Evolutionary conservation across 2,888 invertebrate genomes (phyloP).

Genomic region (Ormyrus labotus): DNA sequence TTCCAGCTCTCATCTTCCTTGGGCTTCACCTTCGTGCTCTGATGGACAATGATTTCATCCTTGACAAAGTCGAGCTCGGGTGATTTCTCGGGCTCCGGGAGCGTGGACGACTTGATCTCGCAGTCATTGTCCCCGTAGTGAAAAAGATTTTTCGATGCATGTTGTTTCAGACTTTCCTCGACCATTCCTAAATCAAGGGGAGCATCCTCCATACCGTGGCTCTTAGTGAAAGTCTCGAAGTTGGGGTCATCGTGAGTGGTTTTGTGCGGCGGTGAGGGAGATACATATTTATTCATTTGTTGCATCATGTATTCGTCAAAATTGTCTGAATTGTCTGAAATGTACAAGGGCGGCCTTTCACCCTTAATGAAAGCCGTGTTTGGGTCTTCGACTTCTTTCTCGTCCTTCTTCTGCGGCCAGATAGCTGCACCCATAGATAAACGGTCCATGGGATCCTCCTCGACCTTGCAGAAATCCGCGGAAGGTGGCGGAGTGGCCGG

Average conservation of each 20-base stretch:
- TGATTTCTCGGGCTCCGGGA: conserved; percentile 64
- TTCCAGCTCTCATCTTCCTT: conserved; percentile 49
- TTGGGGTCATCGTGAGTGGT: no score
- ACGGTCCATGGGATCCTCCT: conserved; percentile 41
- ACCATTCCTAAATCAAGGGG: no score
- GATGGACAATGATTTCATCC: conserved; percentile 58
- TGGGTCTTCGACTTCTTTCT: conserved; percentile 38
- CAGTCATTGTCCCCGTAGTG: conserved; percentile 36
- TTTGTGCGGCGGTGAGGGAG: no score
- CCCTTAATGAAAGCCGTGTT: conserved; percentile 37
- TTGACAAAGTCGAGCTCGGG: conserved; percentile 63
- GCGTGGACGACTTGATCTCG: conserved; percentile 62
- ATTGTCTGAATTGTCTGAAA: no score
- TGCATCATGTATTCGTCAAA: no score
- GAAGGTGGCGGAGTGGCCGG: conserved; percentile 71
- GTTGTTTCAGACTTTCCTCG: no score
- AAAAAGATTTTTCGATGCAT: not conserved
- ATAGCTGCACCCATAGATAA: not conserved
- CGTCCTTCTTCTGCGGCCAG: conserved; percentile 54
- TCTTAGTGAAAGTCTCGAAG: no score
- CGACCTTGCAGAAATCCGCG: conserved; percentile 66
- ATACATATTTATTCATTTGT: no score
- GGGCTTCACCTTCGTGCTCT: conserved; percentile 57
- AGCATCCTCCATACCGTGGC: no score
- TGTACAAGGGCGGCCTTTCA: no score